These are phyloP conservation scores for Perca schrenkii DNA, from an alignment of 2,113 vertebrate species.

Conservation along the genomic window DNA sequence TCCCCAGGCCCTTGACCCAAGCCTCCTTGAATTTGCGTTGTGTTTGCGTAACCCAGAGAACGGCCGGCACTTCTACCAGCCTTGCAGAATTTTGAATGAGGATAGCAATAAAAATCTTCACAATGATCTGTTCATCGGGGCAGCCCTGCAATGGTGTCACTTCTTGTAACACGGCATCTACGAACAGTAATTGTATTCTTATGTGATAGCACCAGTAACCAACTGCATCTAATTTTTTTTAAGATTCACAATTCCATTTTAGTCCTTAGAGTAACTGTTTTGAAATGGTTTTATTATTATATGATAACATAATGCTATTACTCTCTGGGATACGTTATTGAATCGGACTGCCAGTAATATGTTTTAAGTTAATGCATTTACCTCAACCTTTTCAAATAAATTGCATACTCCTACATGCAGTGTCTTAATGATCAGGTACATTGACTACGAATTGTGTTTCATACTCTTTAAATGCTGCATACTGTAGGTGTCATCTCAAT, in stretches of 20 bases:
- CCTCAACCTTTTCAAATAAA: background rate
- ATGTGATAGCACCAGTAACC: background rate
- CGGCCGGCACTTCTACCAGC: conserved; percentile 4
- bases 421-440: background rate
- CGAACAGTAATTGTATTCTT: background rate
- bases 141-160: background rate
- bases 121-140: background rate
- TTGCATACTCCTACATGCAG: background rate
- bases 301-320: background rate
- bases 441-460: background rate
- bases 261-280: background rate
- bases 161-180: background rate
- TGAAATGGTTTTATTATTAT: background rate
- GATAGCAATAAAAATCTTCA: background rate
- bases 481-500: background rate
- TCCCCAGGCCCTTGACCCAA: conserved; percentile 15
- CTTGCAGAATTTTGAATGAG: conserved; percentile 5
- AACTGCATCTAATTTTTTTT: background rate
- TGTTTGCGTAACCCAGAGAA: conserved; percentile 39
- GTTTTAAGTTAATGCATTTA: background rate
- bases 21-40: conserved; percentile 24
- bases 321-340: background rate
- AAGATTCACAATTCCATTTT: background rate
- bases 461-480: background rate
- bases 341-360: background rate